A percentile compares a stretch with the other conserved stretches of the same genome.
These are phyloP conservation scores for Amazona guildingii DNA, from an alignment of 2,113 vertebrate genomes.

Conservation along the genomic window DNA sequence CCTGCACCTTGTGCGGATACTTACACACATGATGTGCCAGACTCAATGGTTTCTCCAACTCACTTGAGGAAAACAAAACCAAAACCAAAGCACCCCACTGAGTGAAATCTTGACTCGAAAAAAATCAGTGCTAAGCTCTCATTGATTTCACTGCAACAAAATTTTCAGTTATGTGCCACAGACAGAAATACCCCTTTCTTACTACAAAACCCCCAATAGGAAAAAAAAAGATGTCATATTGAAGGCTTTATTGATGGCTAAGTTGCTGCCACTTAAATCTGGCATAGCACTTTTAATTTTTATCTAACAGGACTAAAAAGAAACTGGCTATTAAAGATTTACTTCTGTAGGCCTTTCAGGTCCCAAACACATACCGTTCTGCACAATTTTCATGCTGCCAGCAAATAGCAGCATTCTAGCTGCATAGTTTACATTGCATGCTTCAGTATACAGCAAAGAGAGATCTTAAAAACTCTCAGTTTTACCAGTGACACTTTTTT, in stretches of 20 bases:
- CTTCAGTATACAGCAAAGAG: neutral
- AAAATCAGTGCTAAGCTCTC: neutral
- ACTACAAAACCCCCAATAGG: neutral
- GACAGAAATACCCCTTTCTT: neutral
- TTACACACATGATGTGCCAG: neutral
- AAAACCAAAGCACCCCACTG: neutral
- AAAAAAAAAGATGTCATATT: neutral
- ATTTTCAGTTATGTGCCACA: neutral
- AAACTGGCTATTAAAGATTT: neutral
- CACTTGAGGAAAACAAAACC: neutral
- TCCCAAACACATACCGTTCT: neutral
- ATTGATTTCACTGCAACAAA: neutral
- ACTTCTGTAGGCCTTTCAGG: neutral
- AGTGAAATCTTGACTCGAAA: neutral
- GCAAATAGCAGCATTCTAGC: neutral
- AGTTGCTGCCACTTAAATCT: conserved; percentile 18
- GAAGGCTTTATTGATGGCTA: conserved; percentile 54
- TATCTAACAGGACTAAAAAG: neutral
- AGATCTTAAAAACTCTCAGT: neutral
- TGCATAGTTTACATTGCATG: neutral
- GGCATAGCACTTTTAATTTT: neutral
- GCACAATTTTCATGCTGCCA: neutral
- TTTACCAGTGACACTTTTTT: neutral
- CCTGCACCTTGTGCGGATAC: neutral
- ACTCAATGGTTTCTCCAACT: neutral